phyloP scores from a whole-genome alignment of 2,797 vertebrate genomes.

The Rhinophrynus dorsalis region DNA sequence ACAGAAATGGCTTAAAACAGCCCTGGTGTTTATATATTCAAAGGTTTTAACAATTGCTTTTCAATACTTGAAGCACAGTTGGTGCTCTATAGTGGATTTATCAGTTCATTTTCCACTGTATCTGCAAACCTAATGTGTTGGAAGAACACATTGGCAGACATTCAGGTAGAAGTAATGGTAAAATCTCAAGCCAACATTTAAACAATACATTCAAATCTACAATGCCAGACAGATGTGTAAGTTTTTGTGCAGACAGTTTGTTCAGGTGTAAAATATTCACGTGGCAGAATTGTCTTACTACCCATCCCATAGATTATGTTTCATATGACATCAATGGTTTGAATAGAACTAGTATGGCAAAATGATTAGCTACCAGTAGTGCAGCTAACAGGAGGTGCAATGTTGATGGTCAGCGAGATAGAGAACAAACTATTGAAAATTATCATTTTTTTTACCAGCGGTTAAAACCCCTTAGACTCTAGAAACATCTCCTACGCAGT shows the following conservation, averaged over 20 bases:
- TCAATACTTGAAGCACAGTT: background rate
- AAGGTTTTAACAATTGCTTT: background rate
- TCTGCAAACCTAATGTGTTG: background rate
- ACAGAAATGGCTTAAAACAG: too few relatives aligned
- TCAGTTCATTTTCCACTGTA: background rate
- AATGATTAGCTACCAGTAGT: background rate
- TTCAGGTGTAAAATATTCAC: conserved; percentile 1
- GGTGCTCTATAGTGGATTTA: background rate
- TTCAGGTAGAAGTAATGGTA: background rate
- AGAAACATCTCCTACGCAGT: too few relatives aligned
- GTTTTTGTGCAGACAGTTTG: conserved; percentile 1
- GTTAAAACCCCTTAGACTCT: too few relatives aligned
- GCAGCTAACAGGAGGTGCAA: background rate
- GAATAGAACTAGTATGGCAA: background rate
- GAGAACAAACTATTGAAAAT: too few relatives aligned
- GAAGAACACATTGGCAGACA: background rate
- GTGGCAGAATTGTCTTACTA: background rate
- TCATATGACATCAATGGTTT: background rate
- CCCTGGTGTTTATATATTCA: background rate
- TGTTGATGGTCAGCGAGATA: background rate
- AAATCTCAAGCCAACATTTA: background rate
- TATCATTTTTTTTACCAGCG: too few relatives aligned
- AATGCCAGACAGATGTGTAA: background rate
- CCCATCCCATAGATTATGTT: background rate
- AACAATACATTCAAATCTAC: background rate